Evolutionary conservation across 2,797 vertebrate genomes (phyloP).

Genomic region (Nannoperca obscura): DNA sequence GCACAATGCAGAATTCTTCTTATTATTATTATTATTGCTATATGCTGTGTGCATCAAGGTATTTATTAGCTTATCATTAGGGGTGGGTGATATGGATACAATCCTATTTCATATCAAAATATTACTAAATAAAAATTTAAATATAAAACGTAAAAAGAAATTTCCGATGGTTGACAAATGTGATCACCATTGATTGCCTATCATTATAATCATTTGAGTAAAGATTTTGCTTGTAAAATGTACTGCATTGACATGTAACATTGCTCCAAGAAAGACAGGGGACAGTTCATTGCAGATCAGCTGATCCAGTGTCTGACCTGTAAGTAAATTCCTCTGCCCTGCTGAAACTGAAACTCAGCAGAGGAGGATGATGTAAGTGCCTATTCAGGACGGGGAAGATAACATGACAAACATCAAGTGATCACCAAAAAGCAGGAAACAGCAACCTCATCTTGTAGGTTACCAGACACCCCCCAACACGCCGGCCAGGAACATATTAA

Average conservation of each 20-base stretch:
- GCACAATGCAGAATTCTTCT: not conserved
- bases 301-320: slow-evolving; percentile 75
- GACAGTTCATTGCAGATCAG: slow-evolving; percentile 29
- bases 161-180: not conserved
- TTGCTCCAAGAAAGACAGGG: slow-evolving; percentile 22
- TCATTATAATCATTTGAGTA: not conserved
- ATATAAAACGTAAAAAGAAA: no score
- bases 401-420: slow-evolving; percentile 79
- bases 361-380: slow-evolving; percentile 74
- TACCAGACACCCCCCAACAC: slow-evolving; percentile 79
- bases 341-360: slow-evolving; percentile 75
- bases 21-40: not conserved
- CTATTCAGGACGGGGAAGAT: slow-evolving; percentile 67
- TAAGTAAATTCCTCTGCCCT: slow-evolving; percentile 80
- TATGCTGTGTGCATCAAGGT: not conserved
- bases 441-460: slow-evolving; percentile 77
- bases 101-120: not conserved
- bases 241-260: slow-evolving; percentile 41
- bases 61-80: not conserved
- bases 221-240: slow-evolving; percentile 7
- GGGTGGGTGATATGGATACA: not conserved
- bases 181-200: not conserved
- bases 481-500: slow-evolving; percentile 76
- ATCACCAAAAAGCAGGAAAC: slow-evolving; percentile 76
- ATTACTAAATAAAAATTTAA: not conserved